Evolutionary conservation across 2,797 vertebrate genomes (phyloP).

Genomic region (Onychomys torridus): DNA sequence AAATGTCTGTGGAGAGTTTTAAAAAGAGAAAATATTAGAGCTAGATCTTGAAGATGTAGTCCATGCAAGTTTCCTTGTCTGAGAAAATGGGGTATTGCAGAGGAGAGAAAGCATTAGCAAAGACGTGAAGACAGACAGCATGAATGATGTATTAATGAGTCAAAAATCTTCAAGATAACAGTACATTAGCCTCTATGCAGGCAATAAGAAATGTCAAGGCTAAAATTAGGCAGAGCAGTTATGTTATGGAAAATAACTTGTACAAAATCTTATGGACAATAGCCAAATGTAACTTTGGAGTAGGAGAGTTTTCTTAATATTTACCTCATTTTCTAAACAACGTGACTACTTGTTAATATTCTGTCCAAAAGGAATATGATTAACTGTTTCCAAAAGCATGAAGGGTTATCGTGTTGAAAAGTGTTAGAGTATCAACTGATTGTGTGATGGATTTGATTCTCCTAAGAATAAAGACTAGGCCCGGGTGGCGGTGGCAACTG

Average conservation of each 20-base stretch:
- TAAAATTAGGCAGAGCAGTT: conserved; percentile 1
- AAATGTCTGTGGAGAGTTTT: background rate
- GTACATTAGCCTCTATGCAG: background rate
- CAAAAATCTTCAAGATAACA: background rate
- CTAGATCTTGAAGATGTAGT: background rate
- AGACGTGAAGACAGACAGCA: conserved; percentile 6
- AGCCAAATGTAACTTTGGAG: background rate
- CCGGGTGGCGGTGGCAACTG: no score
- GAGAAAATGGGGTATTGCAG: background rate
- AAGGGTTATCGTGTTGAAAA: background rate
- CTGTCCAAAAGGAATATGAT: background rate
- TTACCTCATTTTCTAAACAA: conserved; percentile 1
- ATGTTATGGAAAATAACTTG: background rate
- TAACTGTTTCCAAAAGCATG: conserved; percentile 3
- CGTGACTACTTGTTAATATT: conserved; percentile 19
- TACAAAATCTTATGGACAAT: background rate
- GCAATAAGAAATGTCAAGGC: conserved; percentile 36
- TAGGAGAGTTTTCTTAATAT: background rate
- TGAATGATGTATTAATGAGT: conserved; percentile 39
- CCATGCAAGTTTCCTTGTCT: background rate
- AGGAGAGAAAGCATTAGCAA: conserved; percentile 42
- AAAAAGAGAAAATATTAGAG: background rate
- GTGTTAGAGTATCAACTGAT: background rate
- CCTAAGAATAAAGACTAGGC: background rate
- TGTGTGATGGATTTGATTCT: background rate